Evolutionary conservation across 2,113 vertebrate species (phyloP).

Genomic region (Psephotus haematonotus): DNA sequence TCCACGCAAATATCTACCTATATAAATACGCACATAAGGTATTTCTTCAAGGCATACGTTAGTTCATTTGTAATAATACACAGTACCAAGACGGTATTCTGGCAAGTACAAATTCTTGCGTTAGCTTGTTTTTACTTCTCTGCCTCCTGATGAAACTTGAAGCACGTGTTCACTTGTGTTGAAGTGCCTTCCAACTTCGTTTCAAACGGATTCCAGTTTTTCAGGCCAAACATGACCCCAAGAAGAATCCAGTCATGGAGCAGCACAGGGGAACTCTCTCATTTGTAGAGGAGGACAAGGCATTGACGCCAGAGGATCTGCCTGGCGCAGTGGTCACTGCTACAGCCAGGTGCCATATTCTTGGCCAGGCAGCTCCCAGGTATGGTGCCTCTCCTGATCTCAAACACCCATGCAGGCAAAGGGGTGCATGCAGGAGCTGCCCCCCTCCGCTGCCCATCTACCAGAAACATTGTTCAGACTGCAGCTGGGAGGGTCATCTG

Average conservation of each 20-base stretch:
- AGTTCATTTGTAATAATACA: conserved; percentile 41
- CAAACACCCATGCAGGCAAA: accelerated
- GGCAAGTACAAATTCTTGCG: background rate
- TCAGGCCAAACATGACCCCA: background rate
- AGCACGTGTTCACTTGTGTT: background rate
- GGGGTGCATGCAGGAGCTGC: background rate
- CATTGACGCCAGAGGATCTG: background rate
- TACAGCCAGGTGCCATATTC: background rate
- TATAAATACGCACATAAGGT: conserved; percentile 17
- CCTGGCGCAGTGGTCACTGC: background rate
- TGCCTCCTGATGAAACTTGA: conserved; percentile 4
- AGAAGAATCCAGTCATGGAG: background rate
- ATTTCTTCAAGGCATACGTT: background rate
- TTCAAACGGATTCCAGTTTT: conserved; percentile 10
- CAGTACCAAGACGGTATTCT: background rate
- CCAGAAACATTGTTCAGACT: background rate
- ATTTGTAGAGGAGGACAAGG: background rate
- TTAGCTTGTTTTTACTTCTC: conserved; percentile 40
- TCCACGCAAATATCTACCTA: background rate
- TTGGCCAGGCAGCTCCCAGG: background rate
- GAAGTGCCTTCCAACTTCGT: background rate
- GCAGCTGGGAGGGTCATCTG: background rate
- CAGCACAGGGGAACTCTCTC: background rate
- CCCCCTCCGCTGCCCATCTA: accelerated
- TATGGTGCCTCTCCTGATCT: background rate